Conservation (phyloP, 2,888 invertebrate species). For the Acrobasis repandana region DNA sequence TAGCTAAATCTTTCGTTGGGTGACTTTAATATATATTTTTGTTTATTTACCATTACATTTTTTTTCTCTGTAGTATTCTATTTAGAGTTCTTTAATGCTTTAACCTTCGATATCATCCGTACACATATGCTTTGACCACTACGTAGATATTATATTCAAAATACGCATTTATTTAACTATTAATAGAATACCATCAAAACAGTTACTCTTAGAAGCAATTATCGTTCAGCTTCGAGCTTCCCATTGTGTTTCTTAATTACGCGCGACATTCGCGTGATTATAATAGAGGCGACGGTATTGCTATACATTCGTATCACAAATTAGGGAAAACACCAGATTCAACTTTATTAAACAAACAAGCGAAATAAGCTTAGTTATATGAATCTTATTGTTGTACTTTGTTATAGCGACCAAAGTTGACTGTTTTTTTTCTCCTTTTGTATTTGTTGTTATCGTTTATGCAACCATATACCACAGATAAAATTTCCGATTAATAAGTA, state of each 20-base stretch:
- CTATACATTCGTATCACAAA: background rate
- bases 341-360: background rate
- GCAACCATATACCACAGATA: too few species aligned
- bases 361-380: background rate
- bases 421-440: too few species aligned
- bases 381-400: background rate
- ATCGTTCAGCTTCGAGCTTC: background rate
- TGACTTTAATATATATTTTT: background rate
- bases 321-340: background rate
- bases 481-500: too few species aligned
- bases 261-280: background rate
- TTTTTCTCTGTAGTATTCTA: background rate
- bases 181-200: background rate
- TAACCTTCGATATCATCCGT: too few species aligned
- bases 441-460: too few species aligned
- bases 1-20: slow-evolving; percentile 3
- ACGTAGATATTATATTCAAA: too few species aligned
- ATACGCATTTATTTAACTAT: background rate
- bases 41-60: background rate
- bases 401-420: too few species aligned
- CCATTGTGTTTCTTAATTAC: background rate
- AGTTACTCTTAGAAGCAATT: background rate
- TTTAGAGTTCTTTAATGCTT: too few species aligned
- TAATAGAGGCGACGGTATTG: background rate
- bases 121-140: too few species aligned